phyloP scores from a whole-genome alignment of 2,113 vertebrate species.

The Tamias sibiricus region DNA sequence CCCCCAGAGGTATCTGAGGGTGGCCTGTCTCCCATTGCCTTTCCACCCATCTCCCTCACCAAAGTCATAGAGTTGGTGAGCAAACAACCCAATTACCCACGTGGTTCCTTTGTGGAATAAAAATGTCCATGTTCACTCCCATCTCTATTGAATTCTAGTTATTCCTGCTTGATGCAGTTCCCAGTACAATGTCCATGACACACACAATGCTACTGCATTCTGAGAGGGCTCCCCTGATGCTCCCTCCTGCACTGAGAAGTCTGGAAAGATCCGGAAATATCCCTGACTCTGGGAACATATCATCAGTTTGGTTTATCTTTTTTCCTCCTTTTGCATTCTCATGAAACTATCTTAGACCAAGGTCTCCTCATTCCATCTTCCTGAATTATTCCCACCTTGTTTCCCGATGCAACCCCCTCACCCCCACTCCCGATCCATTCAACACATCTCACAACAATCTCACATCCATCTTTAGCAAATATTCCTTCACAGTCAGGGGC shows the following conservation, averaged over 20 bases:
- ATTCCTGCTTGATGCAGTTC: neutral
- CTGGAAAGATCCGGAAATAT: neutral
- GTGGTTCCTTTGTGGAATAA: neutral
- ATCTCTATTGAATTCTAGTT: neutral
- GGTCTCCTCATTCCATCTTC: neutral
- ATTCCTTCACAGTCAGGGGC: neutral
- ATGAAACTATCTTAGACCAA: neutral
- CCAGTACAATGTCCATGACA: neutral
- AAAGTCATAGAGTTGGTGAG: neutral
- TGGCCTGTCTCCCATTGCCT: neutral
- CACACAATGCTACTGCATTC: neutral
- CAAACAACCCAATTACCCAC: neutral
- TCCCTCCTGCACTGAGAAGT: neutral
- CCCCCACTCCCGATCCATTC: neutral
- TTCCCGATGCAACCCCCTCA: no score
- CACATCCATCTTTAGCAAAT: neutral
- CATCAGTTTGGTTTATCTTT: neutral
- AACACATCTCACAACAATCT: neutral
- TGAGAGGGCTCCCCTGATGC: neutral
- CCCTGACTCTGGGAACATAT: neutral
- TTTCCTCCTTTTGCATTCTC: neutral
- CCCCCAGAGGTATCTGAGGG: fast-evolving
- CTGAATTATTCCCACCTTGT: neutral
- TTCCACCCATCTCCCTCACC: neutral
- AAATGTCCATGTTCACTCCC: neutral